Conservation (phyloP, 2,113 vertebrate species). For the Poecile atricapillus region DNA sequence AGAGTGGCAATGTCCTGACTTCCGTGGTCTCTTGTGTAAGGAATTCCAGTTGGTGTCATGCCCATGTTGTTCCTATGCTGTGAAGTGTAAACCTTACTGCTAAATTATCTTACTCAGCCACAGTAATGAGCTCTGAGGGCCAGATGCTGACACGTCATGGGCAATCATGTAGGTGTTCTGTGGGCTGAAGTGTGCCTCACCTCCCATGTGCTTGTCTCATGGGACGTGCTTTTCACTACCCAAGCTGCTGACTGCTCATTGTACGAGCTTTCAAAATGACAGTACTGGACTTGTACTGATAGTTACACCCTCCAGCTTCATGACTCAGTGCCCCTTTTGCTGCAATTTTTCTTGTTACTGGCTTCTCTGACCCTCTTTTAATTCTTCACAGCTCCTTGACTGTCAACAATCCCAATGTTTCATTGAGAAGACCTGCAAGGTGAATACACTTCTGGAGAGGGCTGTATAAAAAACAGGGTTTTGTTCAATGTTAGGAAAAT, state of each 20-base stretch:
- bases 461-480: not conserved
- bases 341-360: not conserved
- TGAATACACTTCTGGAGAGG: not conserved
- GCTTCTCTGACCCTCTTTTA: not conserved
- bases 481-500: not conserved
- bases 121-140: not conserved
- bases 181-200: not conserved
- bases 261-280: not conserved
- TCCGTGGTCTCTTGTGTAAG: accelerated
- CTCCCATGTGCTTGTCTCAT: not conserved
- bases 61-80: not conserved
- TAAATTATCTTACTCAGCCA: not conserved
- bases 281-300: not conserved
- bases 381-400: not conserved
- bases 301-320: not conserved
- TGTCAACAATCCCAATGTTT: not conserved
- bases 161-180: accelerated
- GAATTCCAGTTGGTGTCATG: not conserved
- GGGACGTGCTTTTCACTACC: not conserved
- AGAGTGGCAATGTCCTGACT: not conserved
- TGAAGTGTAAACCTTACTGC: not conserved
- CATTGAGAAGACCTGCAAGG: not conserved
- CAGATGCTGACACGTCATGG: not conserved
- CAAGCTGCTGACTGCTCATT: not conserved
- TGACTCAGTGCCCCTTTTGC: not conserved